Base-by-base conservation (phyloP, 2,888 invertebrate species). In the Tanytarsus gracilentus region DNA sequence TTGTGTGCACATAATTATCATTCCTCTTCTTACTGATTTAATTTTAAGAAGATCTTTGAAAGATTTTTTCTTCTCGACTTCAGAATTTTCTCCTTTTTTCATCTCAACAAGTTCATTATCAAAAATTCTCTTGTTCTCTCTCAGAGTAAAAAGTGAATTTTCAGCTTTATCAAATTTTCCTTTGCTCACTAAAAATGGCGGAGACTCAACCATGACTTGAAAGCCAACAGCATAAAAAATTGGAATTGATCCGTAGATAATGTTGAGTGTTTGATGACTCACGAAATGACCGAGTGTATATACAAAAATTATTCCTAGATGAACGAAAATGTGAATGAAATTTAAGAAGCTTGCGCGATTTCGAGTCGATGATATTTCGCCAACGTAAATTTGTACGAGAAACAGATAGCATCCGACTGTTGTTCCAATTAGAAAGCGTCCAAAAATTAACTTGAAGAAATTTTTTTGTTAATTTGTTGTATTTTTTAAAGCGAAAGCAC, bases 381-480 rank as follows among this genome's bases (percentile, higher is more conserved):
- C 58, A 4, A 58, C 29, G 25, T 58, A 58, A 16, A 58, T 29
- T 23, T 36, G 58, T 4, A 58, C 48, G 8, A 33, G 33, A 30
- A 18, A 48, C 7, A 14, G 11, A 25, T 30, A 44, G 21, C 29
- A 49, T 14, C 58, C 48, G 9, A 16, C 14, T 4, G 29, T 9
- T 3, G 48, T 27, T n/a, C 58, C 44, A 6, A 26, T 27, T 6
- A 58, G n/a, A 29, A 48, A 48, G 21, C 58, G 27, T 25, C 58
- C 58, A 5, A 30, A 2, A 5, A 58, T 23, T 1, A 58, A 21
- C 55, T 55, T 16, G 4, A 27, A 49, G 11, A 2, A 6, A 29
- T 6, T 3, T 6, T n/a, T 50, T 50, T 50, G 25, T 14, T 14
- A 50, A 26, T 50, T 4, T 3, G 6, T n/a, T 16, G n/a, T 49